phyloP scores from a whole-genome alignment of 1,140 invertebrate species.

The Stegodyphus dumicola region DNA sequence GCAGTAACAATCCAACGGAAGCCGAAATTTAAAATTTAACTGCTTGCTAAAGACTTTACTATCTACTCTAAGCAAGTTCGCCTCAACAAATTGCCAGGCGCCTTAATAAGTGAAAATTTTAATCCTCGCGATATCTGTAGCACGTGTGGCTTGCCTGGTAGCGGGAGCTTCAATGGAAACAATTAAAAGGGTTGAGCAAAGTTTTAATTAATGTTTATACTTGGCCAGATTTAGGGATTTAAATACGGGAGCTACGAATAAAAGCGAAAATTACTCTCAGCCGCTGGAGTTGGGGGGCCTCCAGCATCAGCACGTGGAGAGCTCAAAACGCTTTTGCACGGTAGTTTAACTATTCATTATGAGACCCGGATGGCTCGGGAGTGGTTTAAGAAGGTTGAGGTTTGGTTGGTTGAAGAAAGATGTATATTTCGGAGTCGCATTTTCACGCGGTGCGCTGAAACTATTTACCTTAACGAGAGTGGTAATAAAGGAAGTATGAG shows the following conservation, averaged over 20 bases:
- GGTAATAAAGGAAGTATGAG: too few species aligned
- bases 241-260: constrained; percentile 26
- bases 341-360: background rate
- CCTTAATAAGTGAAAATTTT: constrained; percentile 54
- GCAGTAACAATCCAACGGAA: background rate
- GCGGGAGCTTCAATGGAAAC: constrained; percentile 49
- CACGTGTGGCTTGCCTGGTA: background rate
- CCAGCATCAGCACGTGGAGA: too few species aligned
- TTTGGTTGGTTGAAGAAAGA: too few species aligned
- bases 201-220: constrained; percentile 60
- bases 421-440: too few species aligned
- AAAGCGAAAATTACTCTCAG: background rate
- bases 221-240: constrained; percentile 39
- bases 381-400: too few species aligned
- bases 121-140: constrained; percentile 46
- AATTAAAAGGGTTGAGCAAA: constrained; percentile 55
- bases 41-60: background rate
- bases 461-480: too few species aligned
- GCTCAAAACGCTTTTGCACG: too few species aligned
- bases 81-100: constrained; percentile 21
- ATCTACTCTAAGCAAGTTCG: background rate
- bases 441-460: too few species aligned
- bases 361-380: background rate
- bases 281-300: background rate
- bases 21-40: constrained; percentile 2